Conservation (phyloP, 2,888 invertebrate species). For the Clitarchus hookeri region DNA sequence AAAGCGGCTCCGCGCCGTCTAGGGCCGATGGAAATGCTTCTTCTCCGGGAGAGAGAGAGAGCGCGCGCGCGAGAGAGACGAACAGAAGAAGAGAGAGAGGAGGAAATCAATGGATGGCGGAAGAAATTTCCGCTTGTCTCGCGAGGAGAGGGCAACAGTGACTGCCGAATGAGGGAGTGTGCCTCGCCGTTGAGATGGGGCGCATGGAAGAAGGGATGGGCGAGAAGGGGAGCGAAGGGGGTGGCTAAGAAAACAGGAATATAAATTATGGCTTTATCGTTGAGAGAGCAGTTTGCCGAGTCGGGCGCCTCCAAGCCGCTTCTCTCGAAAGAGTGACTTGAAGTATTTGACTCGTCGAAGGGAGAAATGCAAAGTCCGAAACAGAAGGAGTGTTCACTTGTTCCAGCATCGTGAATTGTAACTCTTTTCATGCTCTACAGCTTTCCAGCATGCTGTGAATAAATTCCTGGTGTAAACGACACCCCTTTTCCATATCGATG, state of each 20-base stretch:
- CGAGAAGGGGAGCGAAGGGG: neutral
- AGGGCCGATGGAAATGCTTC: too few relatives aligned
- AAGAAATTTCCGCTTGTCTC: slow-evolving; percentile 2
- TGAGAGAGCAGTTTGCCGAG: neutral
- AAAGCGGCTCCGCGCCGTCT: too few relatives aligned
- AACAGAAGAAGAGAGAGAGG: too few relatives aligned
- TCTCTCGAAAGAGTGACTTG: too few relatives aligned
- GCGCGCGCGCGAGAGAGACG: too few relatives aligned
- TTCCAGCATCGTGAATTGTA: too few relatives aligned
- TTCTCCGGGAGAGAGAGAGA: too few relatives aligned
- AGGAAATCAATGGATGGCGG: neutral
- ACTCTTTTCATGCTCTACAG: too few relatives aligned
- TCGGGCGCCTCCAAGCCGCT: neutral
- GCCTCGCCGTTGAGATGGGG: neutral
- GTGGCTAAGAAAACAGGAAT: neutral
- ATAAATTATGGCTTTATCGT: neutral
- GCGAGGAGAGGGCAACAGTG: neutral
- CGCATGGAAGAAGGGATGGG: neutral
- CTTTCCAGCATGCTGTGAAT: too few relatives aligned
- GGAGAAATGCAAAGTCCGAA: neutral
- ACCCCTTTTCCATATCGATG: too few relatives aligned
- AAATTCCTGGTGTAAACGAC: too few relatives aligned
- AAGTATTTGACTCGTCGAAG: too few relatives aligned
- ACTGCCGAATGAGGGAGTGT: neutral
- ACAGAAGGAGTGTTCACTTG: neutral